Evolutionary conservation across 2,797 vertebrate genomes (phyloP).

Genomic region (Strix occidentalis): DNA sequence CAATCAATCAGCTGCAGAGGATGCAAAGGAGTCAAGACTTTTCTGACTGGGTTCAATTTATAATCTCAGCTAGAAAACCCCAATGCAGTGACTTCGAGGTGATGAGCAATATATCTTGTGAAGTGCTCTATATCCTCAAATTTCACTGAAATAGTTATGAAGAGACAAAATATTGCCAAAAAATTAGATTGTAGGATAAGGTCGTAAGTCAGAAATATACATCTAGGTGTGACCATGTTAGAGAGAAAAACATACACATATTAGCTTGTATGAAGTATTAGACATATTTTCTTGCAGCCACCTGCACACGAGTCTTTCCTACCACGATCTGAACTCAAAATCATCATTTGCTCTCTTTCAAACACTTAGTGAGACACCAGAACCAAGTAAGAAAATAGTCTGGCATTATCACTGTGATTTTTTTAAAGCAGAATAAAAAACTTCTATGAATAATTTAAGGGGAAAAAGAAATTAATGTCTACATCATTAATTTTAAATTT

Average conservation of each 20-base stretch:
- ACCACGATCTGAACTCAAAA: background rate
- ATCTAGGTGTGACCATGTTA: background rate
- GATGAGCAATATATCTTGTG: background rate
- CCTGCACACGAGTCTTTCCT: background rate
- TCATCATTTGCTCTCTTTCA: background rate
- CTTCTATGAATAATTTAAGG: background rate
- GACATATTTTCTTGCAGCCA: background rate
- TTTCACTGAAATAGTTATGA: background rate
- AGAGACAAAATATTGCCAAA: background rate
- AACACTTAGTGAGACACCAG: background rate
- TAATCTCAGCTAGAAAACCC: background rate
- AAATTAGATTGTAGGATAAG: background rate
- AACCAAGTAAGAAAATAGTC: background rate
- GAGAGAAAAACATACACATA: rapidly evolving
- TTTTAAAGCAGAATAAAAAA: background rate
- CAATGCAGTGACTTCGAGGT: background rate
- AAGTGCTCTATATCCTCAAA: background rate
- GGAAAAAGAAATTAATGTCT: background rate
- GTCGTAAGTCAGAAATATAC: background rate
- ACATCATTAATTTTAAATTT: background rate
- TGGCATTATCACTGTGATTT: background rate
- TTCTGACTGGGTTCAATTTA: background rate
- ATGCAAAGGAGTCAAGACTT: background rate
- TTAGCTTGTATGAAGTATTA: background rate
- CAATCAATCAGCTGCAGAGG: background rate